These are phyloP conservation scores for Parnassius orleans DNA, from an alignment of 2,888 invertebrate genomes.

Conservation along the genomic window DNA sequence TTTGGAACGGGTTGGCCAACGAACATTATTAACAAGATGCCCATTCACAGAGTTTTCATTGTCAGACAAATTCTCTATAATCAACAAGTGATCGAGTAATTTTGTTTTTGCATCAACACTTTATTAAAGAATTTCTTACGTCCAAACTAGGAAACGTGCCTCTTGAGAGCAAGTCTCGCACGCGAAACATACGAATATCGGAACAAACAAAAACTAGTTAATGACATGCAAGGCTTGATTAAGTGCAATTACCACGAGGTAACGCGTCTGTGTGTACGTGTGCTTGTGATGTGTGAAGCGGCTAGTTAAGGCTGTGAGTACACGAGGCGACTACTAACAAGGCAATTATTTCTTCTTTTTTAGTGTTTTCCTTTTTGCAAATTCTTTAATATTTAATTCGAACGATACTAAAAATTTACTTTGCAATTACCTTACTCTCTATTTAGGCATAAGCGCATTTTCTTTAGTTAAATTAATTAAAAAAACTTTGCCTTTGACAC, in stretches of 20 bases:
- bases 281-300: not conserved
- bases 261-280: not conserved
- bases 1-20: not conserved
- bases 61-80: slow-evolving; percentile 18
- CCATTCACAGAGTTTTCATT: slow-evolving; percentile 17
- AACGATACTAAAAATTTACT: too few relatives aligned
- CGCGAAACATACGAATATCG: slow-evolving; percentile 3
- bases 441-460: too few relatives aligned
- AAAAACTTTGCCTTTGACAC: too few relatives aligned
- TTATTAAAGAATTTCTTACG: slow-evolving; percentile 1
- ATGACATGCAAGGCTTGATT: slow-evolving; percentile 21
- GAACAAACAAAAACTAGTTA: slow-evolving; percentile 20
- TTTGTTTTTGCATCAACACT: slow-evolving; percentile 12
- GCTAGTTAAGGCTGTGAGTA: not conserved
- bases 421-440: too few relatives aligned
- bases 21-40: slow-evolving; percentile 3
- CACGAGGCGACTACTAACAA: slow-evolving; percentile 4
- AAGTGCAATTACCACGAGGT: slow-evolving; percentile 14
- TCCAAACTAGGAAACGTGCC: slow-evolving; percentile 19
- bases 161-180: not conserved
- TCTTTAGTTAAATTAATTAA: too few relatives aligned
- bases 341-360: not conserved
- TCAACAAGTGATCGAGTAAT: slow-evolving; percentile 11
- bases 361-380: too few relatives aligned
- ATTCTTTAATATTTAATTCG: too few relatives aligned